Evolutionary conservation across 2,113 vertebrate species (phyloP), one percentile per base, ranked within the genome.

Genomic region (Geothlypis trichas): DNA sequence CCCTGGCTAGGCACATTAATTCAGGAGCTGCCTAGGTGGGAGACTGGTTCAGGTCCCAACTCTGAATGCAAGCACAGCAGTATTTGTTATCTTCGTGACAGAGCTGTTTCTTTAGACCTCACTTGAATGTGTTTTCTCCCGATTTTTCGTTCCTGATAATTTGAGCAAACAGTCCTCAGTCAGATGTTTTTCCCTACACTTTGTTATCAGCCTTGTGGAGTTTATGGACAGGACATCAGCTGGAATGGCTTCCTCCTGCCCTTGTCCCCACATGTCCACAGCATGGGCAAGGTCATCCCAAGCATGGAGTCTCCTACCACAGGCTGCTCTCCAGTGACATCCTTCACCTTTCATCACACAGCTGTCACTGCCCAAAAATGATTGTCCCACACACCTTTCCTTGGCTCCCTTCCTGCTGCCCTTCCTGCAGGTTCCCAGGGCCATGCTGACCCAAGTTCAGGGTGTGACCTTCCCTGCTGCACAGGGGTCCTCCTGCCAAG

Each of bases 101-200:
- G 41, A 35, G 41, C 52, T 88, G 28, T 72, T 81, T 75, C 73
- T 89, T 72, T 57, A 71, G 72, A 79, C 73, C 61, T 74, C 35
- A 66, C 55, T 37, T 67, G 65, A 91, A 35, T 67, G 49, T 31
- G 52, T 51, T 12, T 39, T 80, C 82, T 69, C 62, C 67, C 78
- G 54, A 63, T n/a, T 52, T 89, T 96, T 93, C 85, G 41, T 87
- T 82, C 47, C 77, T 73, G 20, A 83, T 78, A 92, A 77, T 71
- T 63, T 92, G 74, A 92, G 78, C 74, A 89, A 96, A 81, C 2
- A 8, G 87, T 71, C 78, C 58, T 71, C 27, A 49, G 44, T 83
- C 67, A 86, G 62, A 33, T 76, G 46, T 14, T 74, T 88, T 87
- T 37, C 73, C 33, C 83, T 47, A 51, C 52, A 58, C 69, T 86